Percentiles rank a stretch among this genome's conserved stretches.
Evolutionary conservation across 2,797 vertebrate genomes (phyloP).

Genomic region (Bufotes viridis): DNA sequence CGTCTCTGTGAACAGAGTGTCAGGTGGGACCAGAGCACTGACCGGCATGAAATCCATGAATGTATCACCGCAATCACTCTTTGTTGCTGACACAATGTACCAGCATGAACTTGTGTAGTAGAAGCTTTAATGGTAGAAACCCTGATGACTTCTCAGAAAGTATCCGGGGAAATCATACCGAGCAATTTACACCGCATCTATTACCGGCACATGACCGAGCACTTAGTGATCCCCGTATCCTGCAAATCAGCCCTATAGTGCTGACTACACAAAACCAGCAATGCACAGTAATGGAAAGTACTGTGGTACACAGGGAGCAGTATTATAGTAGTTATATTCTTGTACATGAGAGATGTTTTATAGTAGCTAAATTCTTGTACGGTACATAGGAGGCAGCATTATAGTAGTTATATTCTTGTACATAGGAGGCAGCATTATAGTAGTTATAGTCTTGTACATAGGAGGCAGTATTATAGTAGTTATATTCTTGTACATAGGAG

Average conservation of each 20-base stretch:
- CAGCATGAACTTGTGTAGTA: too few relatives aligned
- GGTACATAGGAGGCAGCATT: background rate
- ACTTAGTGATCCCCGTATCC: background rate
- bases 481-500: background rate
- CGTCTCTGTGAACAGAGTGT: too few relatives aligned
- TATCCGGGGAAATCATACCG: background rate
- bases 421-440: background rate
- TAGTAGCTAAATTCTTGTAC: background rate
- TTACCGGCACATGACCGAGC: background rate
- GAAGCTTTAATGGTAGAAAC: too few relatives aligned
- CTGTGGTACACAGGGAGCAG: too few relatives aligned
- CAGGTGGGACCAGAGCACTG: too few relatives aligned
- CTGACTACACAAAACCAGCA: background rate
- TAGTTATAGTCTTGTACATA: background rate
- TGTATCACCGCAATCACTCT: too few relatives aligned
- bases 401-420: constrained; percentile 11
- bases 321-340: background rate
- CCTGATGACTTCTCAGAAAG: background rate
- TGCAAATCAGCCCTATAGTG: background rate
- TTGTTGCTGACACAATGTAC: too few relatives aligned
- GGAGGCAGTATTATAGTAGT: constrained; percentile 2
- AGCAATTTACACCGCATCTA: constrained; percentile 16
- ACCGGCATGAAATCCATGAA: too few relatives aligned
- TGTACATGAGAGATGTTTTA: background rate
- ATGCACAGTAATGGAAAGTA: too few relatives aligned